Percentiles rank a stretch among this genome's conserved stretches.
These are phyloP conservation scores for Theretra japonica DNA, from an alignment of 2,888 invertebrate species.

Conservation along the genomic window DNA sequence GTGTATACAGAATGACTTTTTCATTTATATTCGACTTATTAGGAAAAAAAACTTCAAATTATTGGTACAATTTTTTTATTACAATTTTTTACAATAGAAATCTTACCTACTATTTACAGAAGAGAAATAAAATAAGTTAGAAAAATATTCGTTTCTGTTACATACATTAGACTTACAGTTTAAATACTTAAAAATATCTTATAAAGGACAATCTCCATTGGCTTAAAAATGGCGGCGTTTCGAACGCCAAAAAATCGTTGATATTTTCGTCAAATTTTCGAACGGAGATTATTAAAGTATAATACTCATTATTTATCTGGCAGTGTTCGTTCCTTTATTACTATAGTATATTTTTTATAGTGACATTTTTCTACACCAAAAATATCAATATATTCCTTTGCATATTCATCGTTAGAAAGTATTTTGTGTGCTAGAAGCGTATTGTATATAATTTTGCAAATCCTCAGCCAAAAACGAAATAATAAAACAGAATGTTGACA, in stretches of 20 bases:
- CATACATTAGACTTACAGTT: conserved; percentile 8
- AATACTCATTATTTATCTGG: conserved; percentile 13
- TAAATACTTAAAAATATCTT: conserved; percentile 19
- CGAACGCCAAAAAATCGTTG: not conserved
- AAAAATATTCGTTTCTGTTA: conserved; percentile 18
- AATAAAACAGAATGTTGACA: not conserved
- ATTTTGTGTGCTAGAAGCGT: not conserved
- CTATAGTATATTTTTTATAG: not conserved
- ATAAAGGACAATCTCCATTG: conserved; percentile 16
- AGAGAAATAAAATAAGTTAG: conserved; percentile 28
- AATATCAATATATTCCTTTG: not conserved
- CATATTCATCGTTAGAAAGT: not conserved
- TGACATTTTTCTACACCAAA: not conserved
- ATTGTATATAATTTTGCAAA: not conserved
- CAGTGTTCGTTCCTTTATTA: conserved; percentile 2
- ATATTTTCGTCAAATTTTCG: not conserved
- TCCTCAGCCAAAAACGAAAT: not conserved
- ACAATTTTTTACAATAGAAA: conserved; percentile 29
- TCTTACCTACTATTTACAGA: conserved; percentile 38
- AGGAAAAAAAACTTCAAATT: too few relatives aligned
- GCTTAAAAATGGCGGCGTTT: not conserved
- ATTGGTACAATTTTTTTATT: not conserved
- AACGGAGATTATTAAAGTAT: conserved; percentile 15
- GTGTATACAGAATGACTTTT: too few relatives aligned
- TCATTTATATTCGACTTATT: too few relatives aligned